Evolutionary conservation across 1,140 invertebrate species (phyloP).

Genomic region (Drosophila suzukii): DNA sequence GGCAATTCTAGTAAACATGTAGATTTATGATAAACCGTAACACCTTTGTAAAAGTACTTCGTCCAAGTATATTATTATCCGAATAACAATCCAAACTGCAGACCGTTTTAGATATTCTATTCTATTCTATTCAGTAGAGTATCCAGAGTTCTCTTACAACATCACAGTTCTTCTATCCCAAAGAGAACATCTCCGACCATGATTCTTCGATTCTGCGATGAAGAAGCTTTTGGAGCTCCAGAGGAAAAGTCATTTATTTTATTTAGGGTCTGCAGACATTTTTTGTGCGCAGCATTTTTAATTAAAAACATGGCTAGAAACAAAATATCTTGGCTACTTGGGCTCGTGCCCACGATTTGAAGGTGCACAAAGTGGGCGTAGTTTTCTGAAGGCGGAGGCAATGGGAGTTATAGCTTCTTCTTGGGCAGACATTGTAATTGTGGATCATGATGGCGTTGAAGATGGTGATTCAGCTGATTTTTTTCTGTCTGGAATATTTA

Average conservation of each 20-base stretch:
- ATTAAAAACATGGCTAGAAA: constrained; percentile 70
- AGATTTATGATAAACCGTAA: too few relatives aligned
- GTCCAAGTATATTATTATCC: too few relatives aligned
- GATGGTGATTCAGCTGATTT: constrained; percentile 77
- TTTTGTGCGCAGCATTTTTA: constrained; percentile 58
- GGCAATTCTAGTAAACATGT: too few relatives aligned
- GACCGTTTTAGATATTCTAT: not conserved
- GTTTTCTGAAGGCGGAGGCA: constrained; percentile 5
- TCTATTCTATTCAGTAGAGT: not conserved
- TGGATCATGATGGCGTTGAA: constrained; percentile 41
- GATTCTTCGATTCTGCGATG: constrained; percentile 57
- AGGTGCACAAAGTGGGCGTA: constrained; percentile 78
- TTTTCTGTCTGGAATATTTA: constrained; percentile 55
- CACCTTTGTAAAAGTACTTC: too few relatives aligned
- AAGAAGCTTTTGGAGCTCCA: constrained; percentile 51
- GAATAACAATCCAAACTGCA: too few relatives aligned
- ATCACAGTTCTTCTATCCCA: not conserved
- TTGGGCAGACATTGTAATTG: constrained; percentile 65
- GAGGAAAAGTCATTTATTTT: constrained; percentile 79
- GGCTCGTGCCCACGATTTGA: constrained; percentile 64
- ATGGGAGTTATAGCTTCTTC: constrained; percentile 23
- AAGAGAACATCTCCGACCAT: constrained; percentile 48
- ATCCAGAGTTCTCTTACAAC: not conserved
- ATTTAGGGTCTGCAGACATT: constrained; percentile 65
- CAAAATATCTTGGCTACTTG: constrained; percentile 34